phyloP scores from a whole-genome alignment of 2,797 vertebrate genomes.

The Leuciscus waleckii region DNA sequence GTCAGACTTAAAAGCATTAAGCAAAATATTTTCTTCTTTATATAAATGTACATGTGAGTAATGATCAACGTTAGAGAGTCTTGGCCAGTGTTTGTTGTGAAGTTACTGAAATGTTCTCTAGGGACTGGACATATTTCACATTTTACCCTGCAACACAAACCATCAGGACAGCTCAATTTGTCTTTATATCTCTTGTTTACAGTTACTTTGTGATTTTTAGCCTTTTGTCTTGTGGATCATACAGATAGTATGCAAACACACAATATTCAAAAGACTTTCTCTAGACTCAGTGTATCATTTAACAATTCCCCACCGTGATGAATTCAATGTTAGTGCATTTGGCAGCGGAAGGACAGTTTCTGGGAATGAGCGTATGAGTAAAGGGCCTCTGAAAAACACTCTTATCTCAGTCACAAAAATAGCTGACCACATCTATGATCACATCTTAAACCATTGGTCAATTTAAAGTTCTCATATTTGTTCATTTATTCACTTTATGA shows the following conservation, averaged over 20 bases:
- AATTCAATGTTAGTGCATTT: constrained; percentile 7
- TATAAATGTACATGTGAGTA: constrained; percentile 35
- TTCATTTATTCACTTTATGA: neutral
- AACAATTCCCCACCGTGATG: neutral
- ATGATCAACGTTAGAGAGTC: constrained; percentile 17
- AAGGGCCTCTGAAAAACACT: neutral
- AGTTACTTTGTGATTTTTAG: neutral
- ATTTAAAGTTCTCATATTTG: neutral
- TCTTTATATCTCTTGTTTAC: constrained; percentile 44
- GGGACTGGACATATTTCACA: neutral
- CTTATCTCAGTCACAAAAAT: constrained; percentile 12
- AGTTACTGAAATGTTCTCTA: neutral
- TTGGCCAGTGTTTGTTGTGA: constrained; percentile 16
- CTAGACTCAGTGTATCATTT: constrained; percentile 4
- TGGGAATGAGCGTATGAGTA: constrained; percentile 20
- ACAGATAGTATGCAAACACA: constrained; percentile 29
- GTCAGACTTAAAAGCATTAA: neutral
- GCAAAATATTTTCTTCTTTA: neutral
- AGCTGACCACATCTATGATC: neutral
- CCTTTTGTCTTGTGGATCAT: constrained; percentile 31
- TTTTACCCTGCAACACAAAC: constrained; percentile 32
- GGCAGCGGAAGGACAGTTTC: constrained; percentile 8
- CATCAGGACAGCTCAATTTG: constrained; percentile 40
- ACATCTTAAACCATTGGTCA: neutral
- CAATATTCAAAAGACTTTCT: neutral